Base-by-base conservation (phyloP, 2,797 vertebrate species). In the Poeciliopsis paucimaculata region DNA sequence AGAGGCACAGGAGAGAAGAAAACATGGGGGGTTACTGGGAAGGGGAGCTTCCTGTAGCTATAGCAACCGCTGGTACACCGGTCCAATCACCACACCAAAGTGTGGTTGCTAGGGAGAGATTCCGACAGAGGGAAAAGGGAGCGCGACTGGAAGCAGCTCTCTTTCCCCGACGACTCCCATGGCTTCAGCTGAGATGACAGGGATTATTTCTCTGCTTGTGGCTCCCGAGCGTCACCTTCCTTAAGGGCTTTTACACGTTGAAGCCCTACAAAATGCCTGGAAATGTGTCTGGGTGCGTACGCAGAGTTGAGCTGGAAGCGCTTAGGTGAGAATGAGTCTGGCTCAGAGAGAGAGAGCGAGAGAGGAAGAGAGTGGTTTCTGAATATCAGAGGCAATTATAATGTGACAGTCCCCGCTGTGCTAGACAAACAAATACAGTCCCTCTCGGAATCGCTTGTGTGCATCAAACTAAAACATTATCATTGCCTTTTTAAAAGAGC, bases 81-180 rank as follows among this genome's bases (percentile, higher is more conserved):
- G 91, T 95, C 95, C 96, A 96, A 96, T 96, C 95, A 95, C 88
- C 92, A 95, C 89, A 68, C 92, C 89, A 93, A 87, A 86, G 91
- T 49, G 86, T 94, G 92, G 96, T 96, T 96, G 95, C 95, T 95
- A 95, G 95, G 96, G 94, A 96, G 95, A 96, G 89, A 94, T 94
- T 95, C 87, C 87, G 88, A 85, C 68, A 43, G 82, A 89, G 90
- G 88, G 86, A 82, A 91, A 92, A 80, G 87, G 83, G 87, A 87
- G 84, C 83, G 28, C 73, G 81, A 87, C 85, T 84, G 92, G 88
- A 91, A 87, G 82, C 75, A 71, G 80, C 53, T 76, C 81, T 85
- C 87, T 86, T 34, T 88, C 87, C 87, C 89, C 73, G 51, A 76
- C 47, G 79, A 86, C 90, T 84, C 89, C 86, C 75, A 68, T 71